These are phyloP conservation scores for Phylloscopus whistleri DNA, from an alignment of 2,113 vertebrate genomes.

Conservation along the genomic window DNA sequence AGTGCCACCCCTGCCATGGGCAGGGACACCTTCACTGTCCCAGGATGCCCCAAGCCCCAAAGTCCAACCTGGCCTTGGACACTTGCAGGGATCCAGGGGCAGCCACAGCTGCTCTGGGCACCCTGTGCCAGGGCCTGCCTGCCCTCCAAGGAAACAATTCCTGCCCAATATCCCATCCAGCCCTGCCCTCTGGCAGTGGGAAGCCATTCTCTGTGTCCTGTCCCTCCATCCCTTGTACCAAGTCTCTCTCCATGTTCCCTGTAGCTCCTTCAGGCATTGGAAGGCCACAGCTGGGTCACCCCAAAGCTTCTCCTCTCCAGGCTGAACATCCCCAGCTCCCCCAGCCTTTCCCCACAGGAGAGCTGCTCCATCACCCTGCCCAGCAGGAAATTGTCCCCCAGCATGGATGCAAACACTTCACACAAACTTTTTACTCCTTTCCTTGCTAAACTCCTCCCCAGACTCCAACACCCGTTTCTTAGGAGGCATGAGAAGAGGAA, in stretches of 20 bases:
- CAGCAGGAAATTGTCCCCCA: background rate
- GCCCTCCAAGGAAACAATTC: too few relatives aligned
- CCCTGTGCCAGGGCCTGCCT: too few relatives aligned
- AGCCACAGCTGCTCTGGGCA: too few relatives aligned
- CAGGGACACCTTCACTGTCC: background rate
- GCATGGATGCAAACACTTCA: background rate
- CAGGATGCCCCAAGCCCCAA: background rate
- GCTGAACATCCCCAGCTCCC: background rate
- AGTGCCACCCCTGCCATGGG: background rate
- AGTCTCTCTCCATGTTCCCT: background rate
- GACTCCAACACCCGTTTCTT: background rate
- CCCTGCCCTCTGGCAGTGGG: background rate
- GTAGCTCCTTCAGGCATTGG: background rate
- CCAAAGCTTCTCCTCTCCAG: background rate
- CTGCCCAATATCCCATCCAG: too few relatives aligned
- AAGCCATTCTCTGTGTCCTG: background rate
- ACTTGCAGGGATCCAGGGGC: background rate
- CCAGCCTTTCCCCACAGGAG: background rate
- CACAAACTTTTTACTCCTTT: background rate
- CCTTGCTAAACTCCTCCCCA: background rate
- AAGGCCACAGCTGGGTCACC: background rate
- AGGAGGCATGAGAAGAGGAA: background rate
- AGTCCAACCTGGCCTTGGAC: background rate
- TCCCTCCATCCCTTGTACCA: background rate
- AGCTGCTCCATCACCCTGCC: background rate